Evolutionary conservation across 2,113 vertebrate species (phyloP).

Genomic region (Anas platyrhynchos): DNA sequence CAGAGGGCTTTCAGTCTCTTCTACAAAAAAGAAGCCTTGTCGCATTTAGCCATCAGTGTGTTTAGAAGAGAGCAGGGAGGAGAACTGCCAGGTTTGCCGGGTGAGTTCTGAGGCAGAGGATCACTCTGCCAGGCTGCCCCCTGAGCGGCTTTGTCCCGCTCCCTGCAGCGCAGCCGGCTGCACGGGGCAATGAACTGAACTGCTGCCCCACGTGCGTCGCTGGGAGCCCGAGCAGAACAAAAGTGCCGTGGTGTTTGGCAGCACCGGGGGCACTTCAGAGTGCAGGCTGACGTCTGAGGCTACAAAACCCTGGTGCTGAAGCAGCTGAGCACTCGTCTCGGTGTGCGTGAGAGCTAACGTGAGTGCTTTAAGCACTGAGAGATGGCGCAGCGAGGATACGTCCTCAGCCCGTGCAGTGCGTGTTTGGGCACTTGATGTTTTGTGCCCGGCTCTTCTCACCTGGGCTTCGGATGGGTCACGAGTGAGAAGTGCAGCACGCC

Average conservation of each 20-base stretch:
- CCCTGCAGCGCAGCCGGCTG: background rate
- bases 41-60: fast-evolving
- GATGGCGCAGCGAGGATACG: background rate
- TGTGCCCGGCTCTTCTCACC: background rate
- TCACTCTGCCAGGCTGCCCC: background rate
- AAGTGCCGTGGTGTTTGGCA: background rate
- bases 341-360: background rate
- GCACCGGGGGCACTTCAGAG: background rate
- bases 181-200: fast-evolving
- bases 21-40: background rate
- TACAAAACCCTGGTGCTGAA: fast-evolving
- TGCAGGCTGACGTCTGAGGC: background rate
- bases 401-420: background rate
- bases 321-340: background rate
- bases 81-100: fast-evolving
- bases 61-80: background rate
- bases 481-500: background rate
- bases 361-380: background rate
- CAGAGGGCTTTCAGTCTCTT: fast-evolving
- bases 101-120: background rate
- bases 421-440: fast-evolving
- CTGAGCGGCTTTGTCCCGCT: background rate
- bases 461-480: fast-evolving
- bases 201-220: background rate
- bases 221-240: background rate